A percentile compares a stretch with the other conserved stretches of the same genome.
Evolutionary conservation across 2,113 vertebrate species (phyloP).

Genomic region (Cinclus cinclus): DNA sequence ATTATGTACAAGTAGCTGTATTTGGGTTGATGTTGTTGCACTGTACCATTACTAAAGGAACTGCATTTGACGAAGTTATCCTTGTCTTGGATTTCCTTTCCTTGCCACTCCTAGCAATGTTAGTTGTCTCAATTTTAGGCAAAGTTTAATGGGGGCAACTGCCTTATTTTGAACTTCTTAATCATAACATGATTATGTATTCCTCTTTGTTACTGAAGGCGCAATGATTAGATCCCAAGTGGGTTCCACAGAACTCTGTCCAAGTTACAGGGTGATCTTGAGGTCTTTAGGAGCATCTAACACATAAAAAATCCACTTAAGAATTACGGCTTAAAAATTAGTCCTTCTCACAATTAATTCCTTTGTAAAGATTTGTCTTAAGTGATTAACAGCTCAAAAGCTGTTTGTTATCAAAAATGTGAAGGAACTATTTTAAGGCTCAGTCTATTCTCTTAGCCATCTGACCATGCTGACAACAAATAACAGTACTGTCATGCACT

Average conservation of each 20-base stretch:
- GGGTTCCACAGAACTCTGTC: neutral
- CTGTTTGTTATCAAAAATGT: neutral
- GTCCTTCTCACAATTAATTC: neutral
- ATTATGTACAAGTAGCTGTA: neutral
- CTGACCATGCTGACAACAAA: neutral
- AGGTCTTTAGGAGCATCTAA: neutral
- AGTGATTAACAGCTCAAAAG: neutral
- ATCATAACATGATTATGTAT: neutral
- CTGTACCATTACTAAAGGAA: conserved; percentile 38
- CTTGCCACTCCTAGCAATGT: neutral
- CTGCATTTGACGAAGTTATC: neutral
- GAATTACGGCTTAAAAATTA: neutral
- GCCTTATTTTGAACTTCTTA: neutral
- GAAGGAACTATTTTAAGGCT: neutral
- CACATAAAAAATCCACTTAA: neutral
- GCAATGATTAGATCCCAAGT: neutral
- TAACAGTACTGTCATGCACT: neutral
- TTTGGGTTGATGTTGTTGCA: conserved; percentile 10
- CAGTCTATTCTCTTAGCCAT: neutral
- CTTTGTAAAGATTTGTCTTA: neutral
- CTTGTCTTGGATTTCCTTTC: neutral
- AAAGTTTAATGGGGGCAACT: neutral
- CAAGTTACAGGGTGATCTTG: neutral
- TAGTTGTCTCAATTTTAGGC: neutral
- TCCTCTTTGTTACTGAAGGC: neutral